phyloP scores from a whole-genome alignment of 2,113 vertebrate species.

The Gallinago media region DNA sequence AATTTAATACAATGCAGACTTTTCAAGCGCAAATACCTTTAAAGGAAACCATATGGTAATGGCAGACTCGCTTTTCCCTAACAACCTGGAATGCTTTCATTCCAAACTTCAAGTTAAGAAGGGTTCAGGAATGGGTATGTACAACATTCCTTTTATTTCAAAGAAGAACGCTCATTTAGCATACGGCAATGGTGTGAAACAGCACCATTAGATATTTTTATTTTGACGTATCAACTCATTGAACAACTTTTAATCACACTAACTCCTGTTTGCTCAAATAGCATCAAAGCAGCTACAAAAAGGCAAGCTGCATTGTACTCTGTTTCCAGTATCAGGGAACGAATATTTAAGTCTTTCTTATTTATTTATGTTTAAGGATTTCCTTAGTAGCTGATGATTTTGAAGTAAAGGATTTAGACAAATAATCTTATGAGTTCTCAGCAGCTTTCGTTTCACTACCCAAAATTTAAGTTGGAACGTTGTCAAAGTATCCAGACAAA shows the following conservation, averaged over 20 bases:
- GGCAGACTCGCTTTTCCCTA: neutral
- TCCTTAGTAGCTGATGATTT: neutral
- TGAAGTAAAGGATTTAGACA: neutral
- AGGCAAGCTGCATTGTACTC: neutral
- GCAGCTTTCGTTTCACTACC: neutral
- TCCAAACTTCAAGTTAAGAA: neutral
- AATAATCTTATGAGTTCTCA: neutral
- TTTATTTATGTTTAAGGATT: neutral
- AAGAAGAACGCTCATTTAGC: neutral
- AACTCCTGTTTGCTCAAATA: neutral
- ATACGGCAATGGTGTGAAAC: neutral
- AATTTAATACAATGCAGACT: slow-evolving; percentile 41
- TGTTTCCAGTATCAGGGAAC: neutral
- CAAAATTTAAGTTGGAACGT: neutral
- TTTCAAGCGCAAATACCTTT: slow-evolving; percentile 39
- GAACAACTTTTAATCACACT: neutral
- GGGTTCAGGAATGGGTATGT: neutral
- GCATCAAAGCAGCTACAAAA: neutral
- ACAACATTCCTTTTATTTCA: slow-evolving; percentile 1
- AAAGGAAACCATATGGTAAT: slow-evolving; percentile 50
- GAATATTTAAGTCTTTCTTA: neutral
- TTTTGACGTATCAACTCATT: neutral
- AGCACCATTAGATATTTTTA: neutral
- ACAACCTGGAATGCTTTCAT: slow-evolving; percentile 8
- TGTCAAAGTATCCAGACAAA: neutral